These are phyloP conservation scores for Embidobia sp. DNA, from an alignment of 2,888 invertebrate species.

Conservation along the genomic window DNA sequence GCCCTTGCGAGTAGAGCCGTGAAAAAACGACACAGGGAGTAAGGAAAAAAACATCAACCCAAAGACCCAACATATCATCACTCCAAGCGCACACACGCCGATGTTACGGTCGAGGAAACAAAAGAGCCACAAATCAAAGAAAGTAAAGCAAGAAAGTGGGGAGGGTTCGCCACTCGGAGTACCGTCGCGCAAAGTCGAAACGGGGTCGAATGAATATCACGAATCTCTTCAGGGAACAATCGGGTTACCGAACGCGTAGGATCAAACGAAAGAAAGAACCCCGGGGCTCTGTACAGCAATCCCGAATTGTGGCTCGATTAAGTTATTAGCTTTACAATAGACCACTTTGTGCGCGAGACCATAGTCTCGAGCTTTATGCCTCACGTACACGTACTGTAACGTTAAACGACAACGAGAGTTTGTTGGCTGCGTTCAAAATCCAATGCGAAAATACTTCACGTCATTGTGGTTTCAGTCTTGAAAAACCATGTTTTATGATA, in stretches of 20 bases:
- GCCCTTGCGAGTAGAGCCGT: not conserved
- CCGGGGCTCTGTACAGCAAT: slow-evolving; percentile 34
- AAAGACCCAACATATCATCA: slow-evolving; percentile 21
- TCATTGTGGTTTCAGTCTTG: too few relatives aligned
- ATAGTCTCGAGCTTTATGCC: slow-evolving; percentile 3
- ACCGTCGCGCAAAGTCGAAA: slow-evolving; percentile 52
- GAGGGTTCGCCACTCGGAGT: too few relatives aligned
- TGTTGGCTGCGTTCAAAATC: not conserved
- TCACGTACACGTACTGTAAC: slow-evolving; percentile 21
- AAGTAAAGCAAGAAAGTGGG: slow-evolving; percentile 33
- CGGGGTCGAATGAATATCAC: slow-evolving; percentile 54
- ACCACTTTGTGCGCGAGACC: slow-evolving; percentile 54
- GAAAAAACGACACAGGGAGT: slow-evolving; percentile 7
- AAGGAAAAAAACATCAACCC: slow-evolving; percentile 7
- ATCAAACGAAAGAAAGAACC: slow-evolving; percentile 45
- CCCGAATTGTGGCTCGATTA: slow-evolving; percentile 60
- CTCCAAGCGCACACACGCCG: slow-evolving; percentile 17
- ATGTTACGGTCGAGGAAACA: slow-evolving; percentile 34
- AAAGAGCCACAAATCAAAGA: slow-evolving; percentile 49
- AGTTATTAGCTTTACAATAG: slow-evolving; percentile 62
- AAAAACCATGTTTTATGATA: too few relatives aligned
- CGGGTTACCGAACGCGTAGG: slow-evolving; percentile 53
- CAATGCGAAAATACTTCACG: slow-evolving; percentile 9
- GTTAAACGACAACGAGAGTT: slow-evolving; percentile 1
- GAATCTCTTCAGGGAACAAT: slow-evolving; percentile 57